Evolutionary conservation across 2,113 vertebrate genomes (phyloP).

Genomic region (Excalfactoria chinensis): DNA sequence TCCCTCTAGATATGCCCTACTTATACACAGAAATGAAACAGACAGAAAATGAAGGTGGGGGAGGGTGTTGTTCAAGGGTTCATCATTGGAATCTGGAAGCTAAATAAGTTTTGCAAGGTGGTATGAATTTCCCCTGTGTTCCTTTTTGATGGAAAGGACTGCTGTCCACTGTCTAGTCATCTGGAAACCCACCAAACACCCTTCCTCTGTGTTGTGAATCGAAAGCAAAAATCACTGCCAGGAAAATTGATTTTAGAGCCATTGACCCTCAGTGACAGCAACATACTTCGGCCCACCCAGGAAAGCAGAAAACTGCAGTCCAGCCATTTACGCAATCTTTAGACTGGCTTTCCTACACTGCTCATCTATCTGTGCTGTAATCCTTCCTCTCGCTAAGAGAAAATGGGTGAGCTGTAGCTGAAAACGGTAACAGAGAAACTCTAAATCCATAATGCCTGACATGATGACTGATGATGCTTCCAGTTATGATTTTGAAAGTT

Average conservation of each 20-base stretch:
- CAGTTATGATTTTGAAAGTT: constrained; percentile 52
- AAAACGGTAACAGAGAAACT: constrained; percentile 22
- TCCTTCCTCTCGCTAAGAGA: constrained; percentile 50
- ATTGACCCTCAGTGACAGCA: constrained; percentile 57
- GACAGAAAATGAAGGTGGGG: not conserved
- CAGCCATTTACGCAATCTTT: constrained; percentile 5
- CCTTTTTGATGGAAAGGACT: constrained; percentile 50
- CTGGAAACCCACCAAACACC: constrained; percentile 70
- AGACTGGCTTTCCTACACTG: not conserved
- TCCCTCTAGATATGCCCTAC: constrained; percentile 71
- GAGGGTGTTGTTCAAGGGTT: constrained; percentile 23
- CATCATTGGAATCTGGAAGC: not conserved
- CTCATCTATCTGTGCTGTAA: constrained; percentile 29
- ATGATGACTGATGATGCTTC: constrained; percentile 43
- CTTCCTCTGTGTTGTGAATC: constrained; percentile 70
- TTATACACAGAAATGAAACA: constrained; percentile 61
- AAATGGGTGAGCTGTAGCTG: not conserved
- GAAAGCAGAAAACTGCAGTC: constrained; percentile 47
- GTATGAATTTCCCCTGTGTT: constrained; percentile 48
- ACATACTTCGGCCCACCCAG: constrained; percentile 24
- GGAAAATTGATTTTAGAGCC: constrained; percentile 82
- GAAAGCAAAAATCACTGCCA: constrained; percentile 81
- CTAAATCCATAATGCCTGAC: constrained; percentile 34
- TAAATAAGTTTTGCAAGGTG: constrained; percentile 37
- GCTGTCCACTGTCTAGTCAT: constrained; percentile 59